Evolutionary conservation across 2,888 invertebrate genomes (phyloP).

Genomic region (Pterostichus madidus): DNA sequence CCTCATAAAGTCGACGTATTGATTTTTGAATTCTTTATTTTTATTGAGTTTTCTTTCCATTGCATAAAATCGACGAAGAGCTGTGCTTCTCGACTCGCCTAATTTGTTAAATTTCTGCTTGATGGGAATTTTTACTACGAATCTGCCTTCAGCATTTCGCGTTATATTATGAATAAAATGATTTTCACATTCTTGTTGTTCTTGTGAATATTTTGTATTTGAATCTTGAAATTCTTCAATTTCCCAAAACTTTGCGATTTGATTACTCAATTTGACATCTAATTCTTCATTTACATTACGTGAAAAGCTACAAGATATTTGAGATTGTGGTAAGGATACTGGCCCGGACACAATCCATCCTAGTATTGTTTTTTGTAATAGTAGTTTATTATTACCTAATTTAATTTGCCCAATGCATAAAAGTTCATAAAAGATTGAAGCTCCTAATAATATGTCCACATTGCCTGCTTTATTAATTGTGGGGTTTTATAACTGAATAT

Average conservation of each 20-base stretch:
- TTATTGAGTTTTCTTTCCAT: background rate
- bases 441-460: too few species aligned
- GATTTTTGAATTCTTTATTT: background rate
- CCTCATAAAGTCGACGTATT: background rate
- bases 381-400: background rate
- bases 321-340: too few species aligned
- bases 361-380: background rate
- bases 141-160: too few species aligned
- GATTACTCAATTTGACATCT: background rate
- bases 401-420: too few species aligned
- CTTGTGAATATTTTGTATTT: background rate
- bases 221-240: background rate
- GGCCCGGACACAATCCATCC: background rate
- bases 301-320: too few species aligned
- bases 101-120: background rate
- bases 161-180: too few species aligned
- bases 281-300: too few species aligned
- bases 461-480: background rate
- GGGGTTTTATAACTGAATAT: background rate
- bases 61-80: background rate
- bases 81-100: background rate
- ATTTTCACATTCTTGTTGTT: background rate
- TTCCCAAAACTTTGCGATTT: background rate
- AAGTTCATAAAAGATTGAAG: too few species aligned
- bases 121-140: too few species aligned